Base-by-base conservation (phyloP, 2,888 invertebrate genomes). In the Amphimallon solstitiale region DNA sequence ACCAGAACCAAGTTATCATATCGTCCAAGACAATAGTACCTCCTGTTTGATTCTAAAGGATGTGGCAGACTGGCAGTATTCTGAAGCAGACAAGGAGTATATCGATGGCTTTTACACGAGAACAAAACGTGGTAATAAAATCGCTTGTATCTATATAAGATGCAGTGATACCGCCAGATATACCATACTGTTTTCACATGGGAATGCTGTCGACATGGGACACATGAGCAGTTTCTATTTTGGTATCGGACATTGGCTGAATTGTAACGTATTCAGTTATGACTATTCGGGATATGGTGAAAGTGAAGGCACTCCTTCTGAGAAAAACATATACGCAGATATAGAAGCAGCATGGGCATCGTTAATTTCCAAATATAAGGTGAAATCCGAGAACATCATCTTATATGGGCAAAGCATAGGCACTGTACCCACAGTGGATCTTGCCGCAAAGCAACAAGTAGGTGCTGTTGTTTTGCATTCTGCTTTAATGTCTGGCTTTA, bases 391-490 rank as follows among this genome's bases (percentile, higher is more conserved):
- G 82, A 94, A 96, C 81, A 94, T 98, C 71, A 97, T 98, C 79
- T 86, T 99, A 48, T 99, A 99, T 84, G 98, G 98, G 21, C 98
- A 98, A 84, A 97, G 97, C 83, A 98, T 98, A 81, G 98, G 98
- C 67, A 98, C 98, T 43, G 98, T 98, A 75, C 98, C 98, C 68
- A 98, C 98, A 14, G 95, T 98, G 70, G 97, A 98, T 85, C 86
- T 98, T 77, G 98, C 98, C 59, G 91, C 96, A 48, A 89, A 94
- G 74, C 93, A 93, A 80, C 93, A 94, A 85, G 96, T 97, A 71
- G 97, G 94, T 73, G 98, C 95, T 73, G 97, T 98, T 72, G 93
- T 99, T 78, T 88, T 99, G 56, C 98, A 99, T 85, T 98, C 98
- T 52, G 98, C 98, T 9, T 87, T 99, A 59, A 97, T 97, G 94